Conservation (phyloP, 92 coral and sea anemone genomes). For the Zoanthus sansibaricus region DNA sequence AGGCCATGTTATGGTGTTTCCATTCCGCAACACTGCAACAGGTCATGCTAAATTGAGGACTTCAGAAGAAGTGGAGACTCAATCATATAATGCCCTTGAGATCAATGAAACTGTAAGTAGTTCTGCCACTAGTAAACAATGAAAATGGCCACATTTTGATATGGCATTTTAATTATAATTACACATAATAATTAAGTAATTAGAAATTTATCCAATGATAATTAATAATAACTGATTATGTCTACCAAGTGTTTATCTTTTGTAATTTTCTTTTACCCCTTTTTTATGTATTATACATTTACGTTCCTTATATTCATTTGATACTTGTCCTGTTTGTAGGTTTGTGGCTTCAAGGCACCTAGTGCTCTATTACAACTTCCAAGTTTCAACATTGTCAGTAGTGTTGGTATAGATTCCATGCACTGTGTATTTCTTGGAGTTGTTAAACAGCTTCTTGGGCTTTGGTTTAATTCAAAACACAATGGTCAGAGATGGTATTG, state of each 20-base stretch:
- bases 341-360: slow-evolving; percentile 27
- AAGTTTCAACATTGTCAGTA: slow-evolving; percentile 33
- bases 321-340: too few species aligned
- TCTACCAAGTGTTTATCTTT: too few species aligned
- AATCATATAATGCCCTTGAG: slow-evolving; percentile 57
- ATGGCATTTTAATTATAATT: too few species aligned
- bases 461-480: slow-evolving; percentile 44
- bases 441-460: slow-evolving; percentile 19
- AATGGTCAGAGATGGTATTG: slow-evolving; percentile 36
- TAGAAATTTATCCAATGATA: too few species aligned
- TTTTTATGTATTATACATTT: too few species aligned
- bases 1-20: slow-evolving; percentile 76
- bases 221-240: too few species aligned
- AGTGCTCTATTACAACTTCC: not conserved
- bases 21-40: slow-evolving; percentile 44
- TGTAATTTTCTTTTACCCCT: too few species aligned
- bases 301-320: too few species aligned
- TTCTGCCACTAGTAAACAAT: too few species aligned
- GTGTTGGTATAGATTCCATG: slow-evolving; percentile 45
- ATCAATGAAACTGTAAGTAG: slow-evolving; percentile 28
- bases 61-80: slow-evolving; percentile 27
- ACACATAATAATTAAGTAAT: too few species aligned
- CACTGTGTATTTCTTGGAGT: slow-evolving; percentile 44
- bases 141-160: too few species aligned
- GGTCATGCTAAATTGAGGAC: slow-evolving; percentile 59